Evolutionary conservation across 2,888 invertebrate genomes (phyloP).

Genomic region (Cancer borealis): DNA sequence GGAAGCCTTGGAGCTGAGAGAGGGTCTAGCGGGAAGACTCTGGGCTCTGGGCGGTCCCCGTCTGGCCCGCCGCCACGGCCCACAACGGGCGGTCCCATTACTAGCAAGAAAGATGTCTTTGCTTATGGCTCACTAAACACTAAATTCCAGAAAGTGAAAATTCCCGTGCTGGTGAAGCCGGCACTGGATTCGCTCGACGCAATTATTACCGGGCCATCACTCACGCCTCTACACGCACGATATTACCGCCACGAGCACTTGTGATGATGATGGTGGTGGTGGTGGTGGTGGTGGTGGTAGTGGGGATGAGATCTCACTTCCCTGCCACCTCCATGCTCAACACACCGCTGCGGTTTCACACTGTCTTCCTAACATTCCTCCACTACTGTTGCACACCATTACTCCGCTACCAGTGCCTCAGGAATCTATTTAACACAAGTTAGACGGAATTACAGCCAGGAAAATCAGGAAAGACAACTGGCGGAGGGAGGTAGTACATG

Average conservation of each 20-base stretch:
- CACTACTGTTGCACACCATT: background rate
- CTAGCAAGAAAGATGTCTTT: slow-evolving; percentile 51
- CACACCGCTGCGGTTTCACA: background rate
- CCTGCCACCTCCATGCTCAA: background rate
- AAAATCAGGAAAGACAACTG: background rate
- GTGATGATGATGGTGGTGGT: background rate
- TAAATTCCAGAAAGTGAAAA: slow-evolving; percentile 58
- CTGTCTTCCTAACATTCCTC: background rate
- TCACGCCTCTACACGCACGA: slow-evolving; percentile 48
- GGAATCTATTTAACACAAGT: slow-evolving; percentile 24
- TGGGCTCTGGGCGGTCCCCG: background rate
- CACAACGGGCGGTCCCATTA: slow-evolving; percentile 52
- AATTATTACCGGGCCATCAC: slow-evolving; percentile 55
- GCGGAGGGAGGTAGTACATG: background rate
- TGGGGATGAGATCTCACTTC: background rate
- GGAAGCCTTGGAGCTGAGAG: slow-evolving; percentile 35
- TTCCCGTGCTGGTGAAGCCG: slow-evolving; percentile 36
- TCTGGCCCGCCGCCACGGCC: slow-evolving; percentile 36
- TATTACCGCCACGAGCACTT: slow-evolving; percentile 43
- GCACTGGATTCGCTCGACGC: slow-evolving; percentile 35
- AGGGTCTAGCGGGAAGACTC: background rate
- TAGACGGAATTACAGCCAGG: background rate
- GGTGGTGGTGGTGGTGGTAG: background rate
- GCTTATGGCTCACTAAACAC: slow-evolving; percentile 53
- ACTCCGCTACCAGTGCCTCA: background rate